Base-by-base conservation (phyloP, 2,797 vertebrate species). In the Mareca strepera region DNA sequence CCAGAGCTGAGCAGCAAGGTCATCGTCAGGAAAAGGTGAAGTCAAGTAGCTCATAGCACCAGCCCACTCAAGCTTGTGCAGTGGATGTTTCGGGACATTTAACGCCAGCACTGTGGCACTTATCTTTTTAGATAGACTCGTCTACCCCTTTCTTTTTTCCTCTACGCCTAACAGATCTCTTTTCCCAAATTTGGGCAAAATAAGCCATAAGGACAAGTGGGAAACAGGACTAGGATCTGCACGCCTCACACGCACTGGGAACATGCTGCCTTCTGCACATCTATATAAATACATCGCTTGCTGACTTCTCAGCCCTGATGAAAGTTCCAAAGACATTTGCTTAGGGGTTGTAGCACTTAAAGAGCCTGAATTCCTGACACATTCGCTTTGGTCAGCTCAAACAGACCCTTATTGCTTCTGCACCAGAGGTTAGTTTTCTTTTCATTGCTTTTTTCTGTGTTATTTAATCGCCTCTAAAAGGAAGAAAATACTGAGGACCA, bases 401-500 rank as follows among this genome's bases (percentile, higher is more conserved):
- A 76, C 18, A 85, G 18, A 70, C 17, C 12, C 55, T 83, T 11
- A 20, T 20, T 76, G 22, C 9, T 93, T 75, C 75, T 66, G 18
- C 25, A 87, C 22, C 43, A 55, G 18, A 56, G 50, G 18, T 33
- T 62, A 17, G 1, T 12, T 62, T 69, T 69, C 59, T 76, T 55
- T 73, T 68, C 29, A 73, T 70, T 79, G 56, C 26, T 26, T 90
- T 86, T 72, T 69, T 2, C 72, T 12, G 3, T 12, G 15, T 63
- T 82, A 48, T 63, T 88, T 72, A 88, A 80, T 46, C 77, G 63
- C 56, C 88, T 91, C 60, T 39, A 70, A 89, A 89, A 94, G 28
- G n/a, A 75, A 84, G 16, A 83, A 6, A 26, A 95, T 93, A 78
- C 77, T 89, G 55, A 78, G 78, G 86, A 96, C 39, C 90, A 89